Evolutionary conservation across 2,888 invertebrate species (phyloP).

Genomic region (Acleris literana): DNA sequence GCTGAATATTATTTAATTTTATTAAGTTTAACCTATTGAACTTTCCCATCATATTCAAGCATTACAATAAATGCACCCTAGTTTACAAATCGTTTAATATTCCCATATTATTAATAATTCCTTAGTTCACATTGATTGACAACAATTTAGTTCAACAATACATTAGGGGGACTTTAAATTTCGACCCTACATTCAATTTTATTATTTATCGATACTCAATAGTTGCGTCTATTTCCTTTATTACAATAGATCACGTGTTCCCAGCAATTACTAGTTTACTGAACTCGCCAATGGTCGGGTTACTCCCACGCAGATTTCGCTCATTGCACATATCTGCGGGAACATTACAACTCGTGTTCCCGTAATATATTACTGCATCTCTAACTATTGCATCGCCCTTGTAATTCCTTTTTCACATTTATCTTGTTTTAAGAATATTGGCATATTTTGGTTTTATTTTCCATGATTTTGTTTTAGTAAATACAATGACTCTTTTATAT

Average conservation of each 20-base stretch:
- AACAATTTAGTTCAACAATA: slow-evolving; percentile 29
- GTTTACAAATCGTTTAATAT: slow-evolving; percentile 34
- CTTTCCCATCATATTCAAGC: slow-evolving; percentile 3
- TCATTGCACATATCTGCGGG: slow-evolving; percentile 32
- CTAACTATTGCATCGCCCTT: slow-evolving; percentile 20
- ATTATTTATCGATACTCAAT: slow-evolving; percentile 11
- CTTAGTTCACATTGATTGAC: slow-evolving; percentile 27
- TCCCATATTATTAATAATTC: slow-evolving; percentile 17
- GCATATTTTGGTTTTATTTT: background rate
- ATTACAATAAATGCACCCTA: slow-evolving; percentile 5
- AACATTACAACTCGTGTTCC: slow-evolving; percentile 28
- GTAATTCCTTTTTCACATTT: slow-evolving; percentile 14
- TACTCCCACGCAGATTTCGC: slow-evolving; percentile 34
- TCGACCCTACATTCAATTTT: slow-evolving; percentile 10
- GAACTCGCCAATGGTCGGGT: slow-evolving; percentile 18
- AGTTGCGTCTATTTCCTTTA: slow-evolving; percentile 10
- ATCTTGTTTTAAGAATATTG: background rate
- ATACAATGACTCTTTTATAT: too few relatives aligned
- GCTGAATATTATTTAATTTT: background rate
- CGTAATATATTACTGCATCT: slow-evolving; percentile 30
- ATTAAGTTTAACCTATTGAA: slow-evolving; percentile 2
- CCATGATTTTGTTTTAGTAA: too few relatives aligned
- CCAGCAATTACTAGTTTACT: slow-evolving; percentile 28
- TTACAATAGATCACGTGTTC: slow-evolving; percentile 28
- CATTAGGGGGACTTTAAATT: slow-evolving; percentile 10